A percentile compares a stretch with the other conserved stretches of the same genome.
phyloP scores from a whole-genome alignment of 2,888 invertebrate genomes.

The Drosophila demipolita region DNA sequence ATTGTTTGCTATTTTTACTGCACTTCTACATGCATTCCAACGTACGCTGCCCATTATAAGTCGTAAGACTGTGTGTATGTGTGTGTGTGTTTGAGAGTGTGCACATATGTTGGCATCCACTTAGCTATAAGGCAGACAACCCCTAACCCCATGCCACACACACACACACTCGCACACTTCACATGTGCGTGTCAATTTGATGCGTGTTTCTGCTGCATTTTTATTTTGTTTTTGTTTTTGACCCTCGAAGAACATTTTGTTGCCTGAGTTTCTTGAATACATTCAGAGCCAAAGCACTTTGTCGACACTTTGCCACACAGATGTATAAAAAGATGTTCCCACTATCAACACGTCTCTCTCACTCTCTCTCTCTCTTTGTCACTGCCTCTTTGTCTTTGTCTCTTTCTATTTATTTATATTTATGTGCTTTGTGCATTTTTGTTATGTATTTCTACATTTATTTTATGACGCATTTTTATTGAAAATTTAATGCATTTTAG shows the following conservation, averaged over 20 bases:
- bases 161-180: conserved; percentile 17
- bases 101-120: conserved; percentile 33
- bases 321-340: conserved; percentile 42
- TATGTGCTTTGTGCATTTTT: conserved; percentile 23
- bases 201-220: conserved; percentile 43
- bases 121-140: conserved; percentile 21
- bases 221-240: conserved; percentile 50
- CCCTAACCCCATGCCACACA: conserved; percentile 26
- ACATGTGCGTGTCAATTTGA: conserved; percentile 63
- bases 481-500: conserved; percentile 70
- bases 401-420: background rate
- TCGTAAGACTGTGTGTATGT: conserved; percentile 3
- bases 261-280: conserved; percentile 5
- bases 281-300: conserved; percentile 52
- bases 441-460: conserved; percentile 50
- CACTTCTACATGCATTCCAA: conserved; percentile 74
- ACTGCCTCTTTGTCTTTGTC: background rate
- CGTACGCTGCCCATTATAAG: conserved; percentile 34
- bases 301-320: conserved; percentile 62
- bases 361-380: background rate
- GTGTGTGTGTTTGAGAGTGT: background rate
- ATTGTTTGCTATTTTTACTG: conserved; percentile 76
- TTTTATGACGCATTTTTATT: conserved; percentile 76
- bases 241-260: conserved; percentile 32
- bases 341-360: conserved; percentile 25